A percentile compares a stretch with the other conserved stretches of the same genome.
These are phyloP conservation scores for Pterois miles DNA, from an alignment of 2,797 vertebrate species.

Conservation along the genomic window DNA sequence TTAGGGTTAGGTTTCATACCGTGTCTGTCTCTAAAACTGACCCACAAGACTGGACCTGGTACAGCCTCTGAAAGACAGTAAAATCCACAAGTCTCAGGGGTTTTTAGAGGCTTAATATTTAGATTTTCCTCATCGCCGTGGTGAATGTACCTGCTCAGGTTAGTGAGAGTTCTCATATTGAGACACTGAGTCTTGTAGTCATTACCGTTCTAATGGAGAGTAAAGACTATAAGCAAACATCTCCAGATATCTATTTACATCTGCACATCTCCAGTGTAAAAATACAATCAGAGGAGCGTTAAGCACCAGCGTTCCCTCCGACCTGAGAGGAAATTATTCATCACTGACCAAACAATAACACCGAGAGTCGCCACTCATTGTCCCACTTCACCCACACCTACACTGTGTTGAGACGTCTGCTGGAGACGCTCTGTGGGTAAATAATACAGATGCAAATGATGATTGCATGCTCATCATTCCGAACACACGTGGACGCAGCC, in stretches of 20 bases:
- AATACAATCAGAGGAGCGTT: constrained; percentile 44
- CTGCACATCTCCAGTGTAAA: constrained; percentile 18
- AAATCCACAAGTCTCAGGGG: too few relatives aligned
- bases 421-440: not conserved
- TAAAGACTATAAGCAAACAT: not conserved
- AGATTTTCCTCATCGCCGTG: too few relatives aligned
- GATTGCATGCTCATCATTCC: constrained; percentile 13
- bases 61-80: too few relatives aligned
- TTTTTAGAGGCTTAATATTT: too few relatives aligned
- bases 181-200: not conserved
- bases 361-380: constrained; percentile 8
- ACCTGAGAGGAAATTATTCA: constrained; percentile 38
- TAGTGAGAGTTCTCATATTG: not conserved
- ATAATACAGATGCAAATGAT: not conserved
- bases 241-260: constrained; percentile 13
- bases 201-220: constrained; percentile 10
- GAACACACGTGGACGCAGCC: constrained; percentile 22
- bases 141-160: not conserved
- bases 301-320: not conserved
- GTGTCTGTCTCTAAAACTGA: too few relatives aligned
- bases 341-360: constrained; percentile 36
- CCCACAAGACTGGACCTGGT: too few relatives aligned
- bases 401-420: not conserved
- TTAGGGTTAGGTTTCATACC: too few relatives aligned
- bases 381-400: not conserved